Evolutionary conservation across 2,797 vertebrate species (phyloP), one percentile per base, ranked within the genome.

Genomic region (Linurgus olivaceus): DNA sequence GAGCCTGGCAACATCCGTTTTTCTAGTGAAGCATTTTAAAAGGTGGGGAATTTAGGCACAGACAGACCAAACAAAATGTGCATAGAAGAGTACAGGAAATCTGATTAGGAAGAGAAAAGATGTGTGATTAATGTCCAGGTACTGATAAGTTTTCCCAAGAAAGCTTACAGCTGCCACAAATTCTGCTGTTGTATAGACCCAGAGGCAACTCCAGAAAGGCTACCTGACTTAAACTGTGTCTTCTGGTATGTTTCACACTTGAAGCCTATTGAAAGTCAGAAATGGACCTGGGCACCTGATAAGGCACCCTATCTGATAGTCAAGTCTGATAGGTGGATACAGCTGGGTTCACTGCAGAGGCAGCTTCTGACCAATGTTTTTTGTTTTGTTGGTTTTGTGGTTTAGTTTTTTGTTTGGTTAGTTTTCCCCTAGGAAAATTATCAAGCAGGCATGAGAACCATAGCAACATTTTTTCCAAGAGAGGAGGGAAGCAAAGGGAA

Each of bases 321-420:
- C 13, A 52, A 51, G 8, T n/a, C 29, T 63, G 70, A 81, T 24
- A 65, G 10, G n/a, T 25, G 19, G 12, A 68, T 44, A 73, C 14
- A 17, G 31, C 19, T 24, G 35, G 86, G 16, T 38, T 86, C 29
- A 72, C 18, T 54, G 15, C 20, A 68, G n/a, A 57, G 17, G 19
- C 13, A 68, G 25, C 11, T 90, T 77, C 24, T 67, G 42, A 24
- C 0, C 20, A 58, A 24, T 17, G 3, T 1, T 57, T 50, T 50
- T 29, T 29, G 5, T 11, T 59, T 48, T 10, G 3, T 25, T 48
- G 3, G 4, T 19, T 70, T 37, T 2, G 0, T 19, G 33, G 6
- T 38, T 38, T 38, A 12, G 11, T 38, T 38, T 38, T 38, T 37
- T n/a, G n/a, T n/a, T n/a, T n/a, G n/a, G n/a, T 25, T 9, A 9